These are phyloP conservation scores for Muschampia plurimacula DNA, from an alignment of 2,888 invertebrate species.

Conservation along the genomic window DNA sequence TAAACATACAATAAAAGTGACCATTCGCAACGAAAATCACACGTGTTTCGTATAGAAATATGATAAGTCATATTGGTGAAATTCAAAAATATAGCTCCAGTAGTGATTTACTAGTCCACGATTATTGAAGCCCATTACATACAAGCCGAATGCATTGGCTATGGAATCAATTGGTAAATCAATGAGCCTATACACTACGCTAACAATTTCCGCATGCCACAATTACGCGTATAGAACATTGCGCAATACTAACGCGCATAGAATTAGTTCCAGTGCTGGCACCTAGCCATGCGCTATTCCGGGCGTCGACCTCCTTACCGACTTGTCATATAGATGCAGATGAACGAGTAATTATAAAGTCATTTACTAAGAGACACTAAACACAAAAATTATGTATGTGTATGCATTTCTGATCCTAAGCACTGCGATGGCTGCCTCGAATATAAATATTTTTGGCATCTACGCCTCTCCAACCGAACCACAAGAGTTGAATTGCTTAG, in stretches of 20 bases:
- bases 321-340: conserved; percentile 39
- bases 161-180: background rate
- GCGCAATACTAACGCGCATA: conserved; percentile 63
- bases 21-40: too few relatives aligned
- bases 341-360: background rate
- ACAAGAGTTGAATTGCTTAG: too few relatives aligned
- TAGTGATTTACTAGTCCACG: background rate
- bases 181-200: background rate
- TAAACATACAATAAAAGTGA: too few relatives aligned
- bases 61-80: too few relatives aligned
- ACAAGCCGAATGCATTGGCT: background rate
- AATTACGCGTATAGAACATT: conserved; percentile 49
- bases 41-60: too few relatives aligned
- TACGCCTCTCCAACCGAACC: too few relatives aligned
- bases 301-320: conserved; percentile 68
- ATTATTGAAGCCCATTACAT: background rate
- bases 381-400: too few relatives aligned
- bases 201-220: conserved; percentile 52
- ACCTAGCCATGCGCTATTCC: conserved; percentile 68
- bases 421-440: too few relatives aligned
- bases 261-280: conserved; percentile 64
- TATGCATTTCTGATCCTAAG: too few relatives aligned
- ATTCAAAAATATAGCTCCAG: too few relatives aligned
- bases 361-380: background rate
- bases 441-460: too few relatives aligned